Percentiles rank a stretch among this genome's conserved stretches.
These are phyloP conservation scores for Cantharis flavilabris DNA, from an alignment of 2,888 invertebrate genomes.

Conservation along the genomic window DNA sequence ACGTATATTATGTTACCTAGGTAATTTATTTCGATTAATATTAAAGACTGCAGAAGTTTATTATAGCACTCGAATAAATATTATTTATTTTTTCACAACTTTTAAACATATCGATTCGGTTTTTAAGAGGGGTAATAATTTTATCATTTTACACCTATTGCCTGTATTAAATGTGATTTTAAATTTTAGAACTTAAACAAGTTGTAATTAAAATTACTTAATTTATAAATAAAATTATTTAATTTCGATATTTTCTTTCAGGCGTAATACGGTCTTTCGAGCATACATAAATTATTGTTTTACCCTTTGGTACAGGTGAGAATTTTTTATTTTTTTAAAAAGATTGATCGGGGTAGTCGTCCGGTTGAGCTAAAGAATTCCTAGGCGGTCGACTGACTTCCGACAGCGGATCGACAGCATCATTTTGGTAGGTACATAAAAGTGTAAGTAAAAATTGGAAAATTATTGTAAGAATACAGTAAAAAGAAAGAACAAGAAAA, in stretches of 20 bases:
- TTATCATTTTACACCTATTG: constrained; percentile 12
- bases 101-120: constrained; percentile 21
- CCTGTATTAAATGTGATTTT: constrained; percentile 13
- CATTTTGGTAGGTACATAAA: too few species aligned
- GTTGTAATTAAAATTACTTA: not conserved
- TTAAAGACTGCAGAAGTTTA: constrained; percentile 11
- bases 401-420: too few species aligned
- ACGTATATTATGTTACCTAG: not conserved
- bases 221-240: not conserved
- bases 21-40: not conserved
- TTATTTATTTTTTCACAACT: constrained; percentile 22
- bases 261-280: not conserved
- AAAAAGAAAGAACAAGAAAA: too few species aligned
- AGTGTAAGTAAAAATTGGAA: too few species aligned
- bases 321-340: too few species aligned
- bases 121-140: not conserved
- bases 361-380: too few species aligned
- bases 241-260: not conserved
- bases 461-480: too few species aligned
- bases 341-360: too few species aligned
- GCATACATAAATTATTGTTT: too few species aligned
- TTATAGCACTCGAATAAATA: constrained; percentile 18
- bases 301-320: too few species aligned
- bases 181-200: constrained; percentile 3
- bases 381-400: too few species aligned